Evolutionary conservation across 1,140 invertebrate species (phyloP).

Genomic region (Gryon sp.): DNA sequence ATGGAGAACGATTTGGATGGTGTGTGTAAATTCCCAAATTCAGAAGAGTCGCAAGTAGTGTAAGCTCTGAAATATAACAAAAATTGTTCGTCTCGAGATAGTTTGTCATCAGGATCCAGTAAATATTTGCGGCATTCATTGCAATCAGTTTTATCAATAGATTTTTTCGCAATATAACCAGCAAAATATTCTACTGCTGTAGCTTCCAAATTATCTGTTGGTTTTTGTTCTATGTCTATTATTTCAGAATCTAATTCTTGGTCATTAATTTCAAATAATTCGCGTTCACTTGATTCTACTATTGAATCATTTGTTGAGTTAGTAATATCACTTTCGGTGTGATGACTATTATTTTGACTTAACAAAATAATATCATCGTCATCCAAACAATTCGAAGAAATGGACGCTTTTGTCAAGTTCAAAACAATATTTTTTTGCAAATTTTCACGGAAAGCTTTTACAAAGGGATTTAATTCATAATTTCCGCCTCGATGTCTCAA

Average conservation of each 20-base stretch:
- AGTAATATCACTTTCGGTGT: background rate
- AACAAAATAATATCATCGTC: background rate
- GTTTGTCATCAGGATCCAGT: background rate
- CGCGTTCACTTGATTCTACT: background rate
- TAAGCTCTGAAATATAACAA: background rate
- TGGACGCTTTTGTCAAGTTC: background rate
- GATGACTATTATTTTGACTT: background rate
- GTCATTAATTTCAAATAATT: too few species aligned
- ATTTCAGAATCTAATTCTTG: too few species aligned
- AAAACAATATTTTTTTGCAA: background rate
- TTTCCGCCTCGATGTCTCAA: conserved; percentile 44
- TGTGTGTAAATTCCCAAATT: too few species aligned
- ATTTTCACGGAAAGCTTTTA: background rate
- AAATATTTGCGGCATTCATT: background rate
- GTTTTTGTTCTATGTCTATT: background rate
- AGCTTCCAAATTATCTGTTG: background rate
- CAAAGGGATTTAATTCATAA: conserved; percentile 3
- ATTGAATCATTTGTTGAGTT: background rate
- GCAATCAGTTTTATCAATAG: background rate
- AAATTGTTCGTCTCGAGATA: background rate
- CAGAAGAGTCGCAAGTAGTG: background rate
- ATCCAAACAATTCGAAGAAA: background rate
- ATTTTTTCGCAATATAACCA: background rate
- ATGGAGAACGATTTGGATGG: too few species aligned
- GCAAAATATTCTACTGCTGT: background rate